Evolutionary conservation across 1,140 invertebrate species (phyloP).

Genomic region (Meteorus sp.): DNA sequence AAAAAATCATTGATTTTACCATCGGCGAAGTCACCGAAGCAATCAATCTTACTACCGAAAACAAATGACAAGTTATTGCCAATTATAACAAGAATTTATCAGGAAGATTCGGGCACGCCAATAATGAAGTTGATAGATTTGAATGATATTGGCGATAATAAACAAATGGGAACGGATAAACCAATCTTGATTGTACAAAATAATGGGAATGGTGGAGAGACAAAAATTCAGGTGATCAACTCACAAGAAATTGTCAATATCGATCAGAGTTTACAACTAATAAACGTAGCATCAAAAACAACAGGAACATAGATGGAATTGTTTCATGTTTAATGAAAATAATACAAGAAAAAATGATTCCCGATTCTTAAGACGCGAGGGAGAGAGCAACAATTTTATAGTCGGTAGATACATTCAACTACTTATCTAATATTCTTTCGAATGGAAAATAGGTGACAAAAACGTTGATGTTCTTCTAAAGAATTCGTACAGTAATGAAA

Average conservation of each 20-base stretch:
- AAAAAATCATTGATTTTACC: conserved; percentile 32
- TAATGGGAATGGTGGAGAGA: conserved; percentile 7
- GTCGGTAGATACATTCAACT: no score
- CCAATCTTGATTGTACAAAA: conserved; percentile 41
- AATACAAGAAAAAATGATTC: not conserved
- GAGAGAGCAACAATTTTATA: no score
- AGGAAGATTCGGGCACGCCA: no score
- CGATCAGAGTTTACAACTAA: conserved; percentile 39
- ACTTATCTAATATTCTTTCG: no score
- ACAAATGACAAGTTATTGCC: conserved; percentile 22
- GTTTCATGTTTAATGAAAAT: not conserved
- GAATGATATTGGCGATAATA: no score
- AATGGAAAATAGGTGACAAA: no score
- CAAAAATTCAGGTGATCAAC: conserved; percentile 25
- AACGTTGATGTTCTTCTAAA: no score
- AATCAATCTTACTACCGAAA: conserved; percentile 45
- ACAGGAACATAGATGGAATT: conserved; percentile 19
- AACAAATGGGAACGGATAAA: conserved; percentile 31
- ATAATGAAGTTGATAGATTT: no score
- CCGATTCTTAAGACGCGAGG: not conserved
- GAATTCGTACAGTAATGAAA: no score
- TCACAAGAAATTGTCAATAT: conserved; percentile 39
- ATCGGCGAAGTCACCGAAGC: conserved; percentile 36
- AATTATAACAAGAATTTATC: conserved; percentile 17
- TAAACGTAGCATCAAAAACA: conserved; percentile 38